Evolutionary conservation across 2,797 vertebrate genomes (phyloP).

Genomic region (Pseudomugil gertrudae): DNA sequence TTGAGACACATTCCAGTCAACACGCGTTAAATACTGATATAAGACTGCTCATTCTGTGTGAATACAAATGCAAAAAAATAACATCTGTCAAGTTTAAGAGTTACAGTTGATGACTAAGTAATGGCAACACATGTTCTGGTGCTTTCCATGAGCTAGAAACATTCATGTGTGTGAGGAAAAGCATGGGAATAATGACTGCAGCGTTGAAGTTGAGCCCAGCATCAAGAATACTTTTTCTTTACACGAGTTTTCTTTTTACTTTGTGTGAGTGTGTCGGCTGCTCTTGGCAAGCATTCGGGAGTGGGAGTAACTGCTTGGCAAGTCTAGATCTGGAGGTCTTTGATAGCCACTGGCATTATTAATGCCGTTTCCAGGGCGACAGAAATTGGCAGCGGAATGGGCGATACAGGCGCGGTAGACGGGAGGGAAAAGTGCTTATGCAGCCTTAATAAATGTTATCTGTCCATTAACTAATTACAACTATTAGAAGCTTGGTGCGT

Average conservation of each 20-base stretch:
- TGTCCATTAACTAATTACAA: slow-evolving; percentile 88
- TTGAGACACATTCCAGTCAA: slow-evolving; percentile 72
- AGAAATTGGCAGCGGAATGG: slow-evolving; percentile 59
- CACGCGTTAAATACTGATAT: slow-evolving; percentile 71
- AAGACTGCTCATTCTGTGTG: slow-evolving; percentile 79
- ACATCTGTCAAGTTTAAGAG: slow-evolving; percentile 60
- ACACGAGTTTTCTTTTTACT: slow-evolving; percentile 44
- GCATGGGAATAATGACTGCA: slow-evolving; percentile 28
- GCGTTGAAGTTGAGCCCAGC: slow-evolving; percentile 36
- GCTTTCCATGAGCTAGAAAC: slow-evolving; percentile 22
- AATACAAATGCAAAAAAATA: slow-evolving; percentile 71
- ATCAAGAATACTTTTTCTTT: slow-evolving; percentile 54
- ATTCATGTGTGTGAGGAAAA: slow-evolving; percentile 23
- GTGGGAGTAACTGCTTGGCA: slow-evolving; percentile 75
- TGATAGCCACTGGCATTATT: slow-evolving; percentile 66
- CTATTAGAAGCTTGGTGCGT: slow-evolving; percentile 78
- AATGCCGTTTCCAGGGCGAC: slow-evolving; percentile 73
- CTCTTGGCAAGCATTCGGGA: slow-evolving; percentile 65
- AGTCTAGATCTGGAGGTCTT: slow-evolving; percentile 66
- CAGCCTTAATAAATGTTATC: slow-evolving; percentile 84
- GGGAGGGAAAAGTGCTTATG: slow-evolving; percentile 73
- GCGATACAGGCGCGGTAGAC: slow-evolving; percentile 46
- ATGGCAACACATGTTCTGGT: slow-evolving; percentile 8
- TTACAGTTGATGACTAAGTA: slow-evolving; percentile 24
- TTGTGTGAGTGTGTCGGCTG: slow-evolving; percentile 33